Evolutionary conservation across 2,797 vertebrate genomes (phyloP), one percentile per base, ranked within the genome.

Genomic region (Trichosurus vulpecula): DNA sequence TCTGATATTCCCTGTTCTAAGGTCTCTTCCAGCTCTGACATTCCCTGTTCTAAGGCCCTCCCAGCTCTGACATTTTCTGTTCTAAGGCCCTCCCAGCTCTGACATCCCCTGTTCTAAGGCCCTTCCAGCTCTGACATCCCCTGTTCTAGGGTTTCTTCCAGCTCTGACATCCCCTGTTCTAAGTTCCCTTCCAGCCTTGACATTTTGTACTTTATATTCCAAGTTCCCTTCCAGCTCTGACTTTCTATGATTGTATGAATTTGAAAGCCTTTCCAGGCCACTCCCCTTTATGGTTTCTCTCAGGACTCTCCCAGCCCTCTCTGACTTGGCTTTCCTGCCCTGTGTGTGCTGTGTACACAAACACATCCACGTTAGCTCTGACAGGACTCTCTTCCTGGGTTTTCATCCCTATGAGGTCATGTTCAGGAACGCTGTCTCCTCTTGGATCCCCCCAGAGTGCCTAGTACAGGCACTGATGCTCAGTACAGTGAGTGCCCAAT

Each of bases 341-440:
- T 0, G 35, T 22, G 52, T n/a, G 22, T 52, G 95, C 91, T 89
- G 58, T 47, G 52, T 52, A 12, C 55, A 35, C 92, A 89, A 52
- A 93, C 94, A 6, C 53, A 52, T 94, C 95, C 95, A 96, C 90
- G 92, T 94, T 96, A 94, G 41, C 97, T 92, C 93, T 94, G 14
- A 10, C 25, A 30, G 56, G 56, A 66, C 35, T 94, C 93, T 92
- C 90, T 91, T 52, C 22, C 41, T 11, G 22, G 51, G 61, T 55
- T 96, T 97, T 94, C 94, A 6, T 94, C 95, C 97, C 93, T 95
- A 96, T 97, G 94, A 96, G 91, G 91, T 93, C 90, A 25, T 35
- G 94, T 94, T 81, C 97, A 96, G 97, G 98, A 91, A 90, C 91
- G 51, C 0, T 53, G 74, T 94, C 97, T 98, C 90, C 97, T 97